These are phyloP conservation scores for Myopa testacea DNA, from an alignment of 2,888 invertebrate genomes.

Conservation along the genomic window DNA sequence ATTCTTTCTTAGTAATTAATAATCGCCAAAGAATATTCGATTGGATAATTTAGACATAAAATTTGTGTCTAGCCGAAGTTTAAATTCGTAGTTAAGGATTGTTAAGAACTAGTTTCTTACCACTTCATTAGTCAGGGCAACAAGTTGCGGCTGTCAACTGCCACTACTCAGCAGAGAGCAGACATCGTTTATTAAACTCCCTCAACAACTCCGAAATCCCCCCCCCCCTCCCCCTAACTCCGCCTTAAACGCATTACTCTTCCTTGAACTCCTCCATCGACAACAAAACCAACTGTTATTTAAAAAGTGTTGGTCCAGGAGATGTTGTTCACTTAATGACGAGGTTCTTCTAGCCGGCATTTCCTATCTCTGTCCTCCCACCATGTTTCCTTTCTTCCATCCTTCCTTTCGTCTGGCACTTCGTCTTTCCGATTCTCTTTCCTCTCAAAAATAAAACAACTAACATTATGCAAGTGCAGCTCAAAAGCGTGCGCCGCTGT, in stretches of 20 bases:
- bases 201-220: not conserved
- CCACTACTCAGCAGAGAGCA: constrained; percentile 4
- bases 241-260: not conserved
- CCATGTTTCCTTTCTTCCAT: not conserved
- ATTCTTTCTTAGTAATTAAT: too few species aligned
- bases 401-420: not conserved
- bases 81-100: too few species aligned
- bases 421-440: constrained; percentile 20
- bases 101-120: constrained; percentile 18
- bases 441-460: constrained; percentile 43
- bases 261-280: not conserved
- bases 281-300: constrained; percentile 13
- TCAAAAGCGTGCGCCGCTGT: constrained; percentile 38
- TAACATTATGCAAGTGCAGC: constrained; percentile 51
- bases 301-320: constrained; percentile 8
- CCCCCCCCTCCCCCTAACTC: not conserved
- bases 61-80: too few species aligned
- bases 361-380: not conserved
- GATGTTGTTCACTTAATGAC: not conserved
- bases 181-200: constrained; percentile 11
- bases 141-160: not conserved
- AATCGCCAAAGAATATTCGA: too few species aligned
- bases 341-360: not conserved
- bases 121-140: constrained; percentile 38
- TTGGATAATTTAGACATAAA: too few species aligned